These are phyloP conservation scores for Eulemur albifrons DNA, from an alignment of 2,797 vertebrate species.

Conservation along the genomic window DNA sequence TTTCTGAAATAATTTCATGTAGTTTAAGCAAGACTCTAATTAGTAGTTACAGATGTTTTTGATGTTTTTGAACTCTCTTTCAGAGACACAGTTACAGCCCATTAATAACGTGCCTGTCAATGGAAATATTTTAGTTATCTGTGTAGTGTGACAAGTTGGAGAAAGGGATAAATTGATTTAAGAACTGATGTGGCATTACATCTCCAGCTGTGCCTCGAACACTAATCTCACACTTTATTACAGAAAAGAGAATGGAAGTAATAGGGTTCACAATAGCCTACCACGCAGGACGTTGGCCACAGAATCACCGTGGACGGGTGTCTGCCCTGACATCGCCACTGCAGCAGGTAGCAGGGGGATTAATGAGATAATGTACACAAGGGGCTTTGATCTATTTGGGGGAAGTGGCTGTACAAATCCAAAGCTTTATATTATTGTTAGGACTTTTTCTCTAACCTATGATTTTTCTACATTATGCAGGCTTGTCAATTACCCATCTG, in stretches of 20 bases:
- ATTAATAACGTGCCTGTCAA: constrained; percentile 53
- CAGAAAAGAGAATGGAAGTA: constrained; percentile 13
- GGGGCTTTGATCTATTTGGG: constrained; percentile 22
- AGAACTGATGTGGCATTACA: constrained; percentile 25
- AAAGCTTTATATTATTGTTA: constrained; percentile 2
- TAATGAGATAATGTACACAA: neutral
- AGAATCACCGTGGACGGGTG: neutral
- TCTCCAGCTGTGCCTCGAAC: neutral
- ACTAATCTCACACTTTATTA: constrained; percentile 23
- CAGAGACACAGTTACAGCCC: constrained; percentile 54
- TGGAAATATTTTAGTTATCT: constrained; percentile 60
- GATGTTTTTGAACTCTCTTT: constrained; percentile 65
- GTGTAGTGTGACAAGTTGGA: constrained; percentile 12
- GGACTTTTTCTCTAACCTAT: constrained; percentile 1
- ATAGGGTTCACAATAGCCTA: neutral
- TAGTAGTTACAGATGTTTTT: constrained; percentile 53
- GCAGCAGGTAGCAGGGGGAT: neutral
- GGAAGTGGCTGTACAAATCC: neutral
- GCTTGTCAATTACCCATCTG: constrained; percentile 35
- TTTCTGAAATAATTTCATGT: constrained; percentile 49
- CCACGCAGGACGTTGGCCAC: neutral
- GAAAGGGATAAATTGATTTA: constrained; percentile 34
- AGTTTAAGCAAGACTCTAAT: constrained; percentile 42
- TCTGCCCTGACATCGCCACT: neutral
- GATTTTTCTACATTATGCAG: constrained; percentile 22